Conservation (phyloP, 2,888 invertebrate genomes). For the Sphinx pinastri region DNA sequence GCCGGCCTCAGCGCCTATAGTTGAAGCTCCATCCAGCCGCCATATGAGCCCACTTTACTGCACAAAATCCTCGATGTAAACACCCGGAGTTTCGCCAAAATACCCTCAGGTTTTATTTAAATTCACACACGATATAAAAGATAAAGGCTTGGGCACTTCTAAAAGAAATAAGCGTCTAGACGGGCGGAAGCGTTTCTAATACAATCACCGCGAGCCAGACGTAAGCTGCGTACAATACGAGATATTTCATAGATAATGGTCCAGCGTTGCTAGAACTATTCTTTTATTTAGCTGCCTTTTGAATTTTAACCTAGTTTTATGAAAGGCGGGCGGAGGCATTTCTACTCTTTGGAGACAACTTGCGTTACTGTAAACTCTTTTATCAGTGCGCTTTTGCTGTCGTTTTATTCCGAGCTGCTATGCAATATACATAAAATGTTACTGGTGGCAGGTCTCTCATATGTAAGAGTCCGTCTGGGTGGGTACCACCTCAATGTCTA, state of each 20-base stretch:
- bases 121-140: constrained; percentile 18
- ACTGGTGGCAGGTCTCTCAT: too few species aligned
- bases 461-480: too few species aligned
- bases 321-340: background rate
- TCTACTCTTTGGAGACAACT: constrained; percentile 15
- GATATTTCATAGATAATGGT: constrained; percentile 49
- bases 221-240: constrained; percentile 46
- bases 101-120: constrained; percentile 9
- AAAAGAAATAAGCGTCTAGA: constrained; percentile 19
- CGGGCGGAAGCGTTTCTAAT: constrained; percentile 42
- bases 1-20: background rate
- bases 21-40: background rate
- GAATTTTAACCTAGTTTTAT: constrained; percentile 35
- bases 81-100: background rate
- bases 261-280: constrained; percentile 36
- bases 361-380: constrained; percentile 6
- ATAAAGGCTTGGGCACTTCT: constrained; percentile 16
- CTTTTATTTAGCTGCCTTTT: constrained; percentile 34
- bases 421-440: background rate
- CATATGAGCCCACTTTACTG: constrained; percentile 1
- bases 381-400: background rate
- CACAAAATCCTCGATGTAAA: constrained; percentile 8
- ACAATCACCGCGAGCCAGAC: constrained; percentile 43
- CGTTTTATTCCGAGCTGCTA: too few species aligned
- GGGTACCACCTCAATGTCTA: too few species aligned